Conservation (phyloP, 2,888 invertebrate species). For the Stramonita haemastoma region DNA sequence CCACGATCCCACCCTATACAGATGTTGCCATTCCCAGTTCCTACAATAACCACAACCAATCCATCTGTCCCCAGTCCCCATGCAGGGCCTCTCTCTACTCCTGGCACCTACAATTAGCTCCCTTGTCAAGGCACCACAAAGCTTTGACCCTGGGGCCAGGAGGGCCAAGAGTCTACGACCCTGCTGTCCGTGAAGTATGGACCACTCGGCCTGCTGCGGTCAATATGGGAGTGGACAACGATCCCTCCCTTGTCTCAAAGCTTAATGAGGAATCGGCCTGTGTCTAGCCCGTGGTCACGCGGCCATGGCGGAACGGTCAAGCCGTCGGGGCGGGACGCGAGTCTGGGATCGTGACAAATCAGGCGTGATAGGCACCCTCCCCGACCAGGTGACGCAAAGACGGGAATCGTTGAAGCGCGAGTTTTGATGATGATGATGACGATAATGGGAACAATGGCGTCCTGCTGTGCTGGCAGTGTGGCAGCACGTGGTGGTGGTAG, state of each 20-base stretch:
- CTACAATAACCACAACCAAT: neutral
- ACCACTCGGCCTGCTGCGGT: neutral
- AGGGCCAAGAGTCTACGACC: constrained; percentile 23
- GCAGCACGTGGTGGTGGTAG: neutral
- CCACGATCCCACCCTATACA: neutral
- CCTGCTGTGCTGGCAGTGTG: neutral
- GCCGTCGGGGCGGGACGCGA: neutral
- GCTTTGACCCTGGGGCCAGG: constrained; percentile 18
- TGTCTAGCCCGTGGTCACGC: neutral
- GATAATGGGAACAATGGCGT: neutral
- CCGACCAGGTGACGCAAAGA: neutral
- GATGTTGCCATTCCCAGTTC: neutral
- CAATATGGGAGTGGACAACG: neutral
- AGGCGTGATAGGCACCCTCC: neutral
- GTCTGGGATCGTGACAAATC: neutral
- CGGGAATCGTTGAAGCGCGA: neutral
- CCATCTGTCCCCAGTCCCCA: neutral
- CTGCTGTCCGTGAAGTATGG: neutral
- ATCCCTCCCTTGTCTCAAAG: constrained; percentile 8
- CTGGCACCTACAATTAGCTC: constrained; percentile 20
- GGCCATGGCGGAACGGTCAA: neutral
- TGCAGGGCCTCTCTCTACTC: neutral
- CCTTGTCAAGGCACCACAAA: neutral
- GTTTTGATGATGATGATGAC: neutral
- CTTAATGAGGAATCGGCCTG: constrained; percentile 2